Base-by-base conservation (phyloP, 2,797 vertebrate genomes). In the Macrochelys suwanniensis region DNA sequence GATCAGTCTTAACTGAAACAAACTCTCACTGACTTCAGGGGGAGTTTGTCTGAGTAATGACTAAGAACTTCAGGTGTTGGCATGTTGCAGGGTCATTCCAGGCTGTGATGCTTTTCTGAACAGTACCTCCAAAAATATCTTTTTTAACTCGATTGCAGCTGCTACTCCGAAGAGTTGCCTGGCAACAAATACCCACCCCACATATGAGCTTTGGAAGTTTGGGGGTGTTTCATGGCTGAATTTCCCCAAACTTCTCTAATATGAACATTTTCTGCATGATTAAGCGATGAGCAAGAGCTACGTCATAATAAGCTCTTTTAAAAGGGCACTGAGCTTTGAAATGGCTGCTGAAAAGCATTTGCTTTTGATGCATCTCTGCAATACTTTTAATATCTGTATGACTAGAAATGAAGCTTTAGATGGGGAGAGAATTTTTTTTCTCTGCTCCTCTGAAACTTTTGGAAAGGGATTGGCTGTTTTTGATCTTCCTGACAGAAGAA, bases 231-330 rank as follows among this genome's bases (percentile, higher is more conserved):
- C 49, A 74, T 49, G 19, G 11, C 15, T 96, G 88, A 90, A 93
- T 95, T 96, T 96, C 49, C 57, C 59, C 78, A 78, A 19, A 82
- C 7, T 89, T 95, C 54, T 95, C 74, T 19, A 16, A 71, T 23
- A 93, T 88, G 53, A 94, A 80, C 13, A 54, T 92, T 95, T 96
- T 93, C 51, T 90, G 3, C 31, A 86, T 92, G 80, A 87, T 84
- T 94, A 87, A 93, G 93, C 95, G 12, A 37, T 89, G 11, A 94
- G 74, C 6, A 92, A 90, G 89, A 82, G 3, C 85, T 94, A 89
- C 93, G 85, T 93, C 91, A 94, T 8, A 49, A 51, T 21, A 80
- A 79, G 13, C 59, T 96, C 84, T 96, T 96, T 96, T 94, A 89
- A 90, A 77, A 97, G 88, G 65, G 3, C 33, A 79, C 19, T 54